phyloP scores from a whole-genome alignment of 2,797 vertebrate species.

The Arctocebus calabarensis region DNA sequence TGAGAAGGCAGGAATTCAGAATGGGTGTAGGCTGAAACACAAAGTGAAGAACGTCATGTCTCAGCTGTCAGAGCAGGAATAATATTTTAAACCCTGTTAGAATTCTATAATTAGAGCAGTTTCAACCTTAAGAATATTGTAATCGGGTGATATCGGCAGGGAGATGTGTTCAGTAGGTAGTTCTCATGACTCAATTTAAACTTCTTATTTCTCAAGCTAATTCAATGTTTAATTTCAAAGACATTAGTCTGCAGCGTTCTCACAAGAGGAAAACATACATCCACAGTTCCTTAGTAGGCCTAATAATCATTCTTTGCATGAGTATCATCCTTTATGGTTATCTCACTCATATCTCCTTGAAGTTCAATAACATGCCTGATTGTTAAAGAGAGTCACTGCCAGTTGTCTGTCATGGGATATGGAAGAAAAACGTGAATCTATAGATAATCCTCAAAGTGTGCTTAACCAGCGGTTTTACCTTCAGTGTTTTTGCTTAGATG shows the following conservation, averaged over 20 bases:
- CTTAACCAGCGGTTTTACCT: not conserved
- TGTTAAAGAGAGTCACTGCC: not conserved
- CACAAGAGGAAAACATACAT: conserved; percentile 33
- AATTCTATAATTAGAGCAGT: conserved; percentile 70
- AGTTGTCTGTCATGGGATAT: not conserved
- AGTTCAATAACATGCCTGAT: not conserved
- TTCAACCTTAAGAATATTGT: conserved; percentile 43
- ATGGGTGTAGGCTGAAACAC: not conserved
- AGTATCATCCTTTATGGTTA: conserved; percentile 15
- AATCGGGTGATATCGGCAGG: conserved; percentile 62
- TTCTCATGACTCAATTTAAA: conserved; percentile 66
- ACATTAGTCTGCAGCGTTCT: conserved; percentile 11
- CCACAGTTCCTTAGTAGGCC: not conserved
- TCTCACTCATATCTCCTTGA: not conserved
- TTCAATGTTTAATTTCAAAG: conserved; percentile 72
- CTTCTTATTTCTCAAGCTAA: conserved; percentile 67
- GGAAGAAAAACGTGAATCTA: not conserved
- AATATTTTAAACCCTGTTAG: conserved; percentile 56
- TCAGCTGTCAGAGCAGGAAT: conserved; percentile 43
- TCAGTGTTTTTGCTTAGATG: not conserved
- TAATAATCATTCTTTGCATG: conserved; percentile 35
- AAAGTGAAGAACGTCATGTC: conserved; percentile 49
- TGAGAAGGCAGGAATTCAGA: not conserved
- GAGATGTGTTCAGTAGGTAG: conserved; percentile 51
- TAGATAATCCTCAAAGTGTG: not conserved